Conservation (phyloP, 1,140 invertebrate genomes). For the Drosophila nasuta region DNA sequence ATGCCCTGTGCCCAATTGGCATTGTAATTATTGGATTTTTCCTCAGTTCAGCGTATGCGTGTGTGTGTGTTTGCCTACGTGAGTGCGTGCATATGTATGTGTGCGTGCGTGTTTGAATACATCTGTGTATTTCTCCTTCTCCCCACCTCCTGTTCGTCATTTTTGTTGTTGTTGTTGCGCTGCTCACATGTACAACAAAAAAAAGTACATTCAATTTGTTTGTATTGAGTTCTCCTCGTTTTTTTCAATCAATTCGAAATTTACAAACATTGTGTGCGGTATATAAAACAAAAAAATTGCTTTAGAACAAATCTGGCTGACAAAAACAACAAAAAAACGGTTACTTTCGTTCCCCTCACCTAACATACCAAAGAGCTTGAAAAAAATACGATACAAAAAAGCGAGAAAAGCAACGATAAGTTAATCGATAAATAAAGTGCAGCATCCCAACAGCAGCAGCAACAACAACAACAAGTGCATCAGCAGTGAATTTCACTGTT, state of each 20-base stretch:
- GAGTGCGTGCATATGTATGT: background rate
- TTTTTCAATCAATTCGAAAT: conserved; percentile 28
- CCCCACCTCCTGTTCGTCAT: background rate
- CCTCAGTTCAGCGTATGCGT: conserved; percentile 16
- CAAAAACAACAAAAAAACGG: background rate
- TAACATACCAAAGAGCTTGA: background rate
- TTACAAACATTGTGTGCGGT: conserved; percentile 5
- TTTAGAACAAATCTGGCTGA: conserved; percentile 10
- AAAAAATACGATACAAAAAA: background rate
- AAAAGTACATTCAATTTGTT: background rate
- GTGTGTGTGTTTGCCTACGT: conserved; percentile 12
- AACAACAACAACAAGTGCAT: conserved; percentile 6
- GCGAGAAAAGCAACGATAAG: conserved; percentile 2
- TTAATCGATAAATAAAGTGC: background rate
- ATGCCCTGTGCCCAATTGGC: conserved; percentile 43
- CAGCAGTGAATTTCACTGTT: background rate
- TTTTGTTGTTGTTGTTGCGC: conserved; percentile 13
- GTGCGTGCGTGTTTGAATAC: conserved; percentile 5
- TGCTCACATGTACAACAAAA: background rate
- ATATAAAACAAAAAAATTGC: conserved; percentile 12
- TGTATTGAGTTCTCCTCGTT: conserved; percentile 25
- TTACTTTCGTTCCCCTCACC: background rate
- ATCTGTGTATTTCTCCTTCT: background rate
- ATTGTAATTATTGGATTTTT: conserved; percentile 67
- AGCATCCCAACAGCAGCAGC: background rate